Evolutionary conservation across 53 echinoderm and acorn worm genomes (phyloP), one percentile per base, ranked within the genome.

Genomic region (Mesocentrotus franciscanus): DNA sequence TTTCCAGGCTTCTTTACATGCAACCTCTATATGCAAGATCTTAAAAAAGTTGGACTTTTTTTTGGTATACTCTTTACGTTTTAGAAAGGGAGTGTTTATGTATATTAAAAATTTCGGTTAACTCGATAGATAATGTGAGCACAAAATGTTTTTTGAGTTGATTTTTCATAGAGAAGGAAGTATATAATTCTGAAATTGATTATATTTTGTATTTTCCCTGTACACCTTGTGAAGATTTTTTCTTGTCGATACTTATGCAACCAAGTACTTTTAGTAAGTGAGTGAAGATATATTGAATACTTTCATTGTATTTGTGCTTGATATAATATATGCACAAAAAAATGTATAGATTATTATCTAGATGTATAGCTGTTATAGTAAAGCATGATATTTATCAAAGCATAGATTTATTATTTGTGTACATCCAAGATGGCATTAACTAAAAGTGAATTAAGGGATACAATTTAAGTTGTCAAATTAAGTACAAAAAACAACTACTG

Each of bases 121-220:
- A 83, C 14, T 36, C 17, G 1, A 42, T 14, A 42, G 20, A 83
- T 49, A 39, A 83, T 79, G 39, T 79, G 35, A 14, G 81, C 81
- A 81, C 4, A 83, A 42, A 49, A 10, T 85, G 17, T 85, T 39
- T 85, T n/a, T 58, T 56, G 10, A 10, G 12, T 57, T 87, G 9
- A n/a, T n/a, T 59, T 87, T 87, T 87, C 58, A 10, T 57, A 27
- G 87, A 57, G 56, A 85, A 58, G 58, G 49, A 84, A 87, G 87
- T 87, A 87, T 27, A 87, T 87, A 87, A 87, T 84, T 55, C 42
- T 84, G 84, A 84, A 84, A 84, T 84, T 87, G 56, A 87, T 87
- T 29, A 87, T 87, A 87, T 87, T 87, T 87, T 87, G 87, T 87
- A 87, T 87, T 87, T 57, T 81, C 59, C 87, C 14, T 87, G 87